Base-by-base conservation (phyloP, 2,797 vertebrate species). In the Menidia menidia region DNA sequence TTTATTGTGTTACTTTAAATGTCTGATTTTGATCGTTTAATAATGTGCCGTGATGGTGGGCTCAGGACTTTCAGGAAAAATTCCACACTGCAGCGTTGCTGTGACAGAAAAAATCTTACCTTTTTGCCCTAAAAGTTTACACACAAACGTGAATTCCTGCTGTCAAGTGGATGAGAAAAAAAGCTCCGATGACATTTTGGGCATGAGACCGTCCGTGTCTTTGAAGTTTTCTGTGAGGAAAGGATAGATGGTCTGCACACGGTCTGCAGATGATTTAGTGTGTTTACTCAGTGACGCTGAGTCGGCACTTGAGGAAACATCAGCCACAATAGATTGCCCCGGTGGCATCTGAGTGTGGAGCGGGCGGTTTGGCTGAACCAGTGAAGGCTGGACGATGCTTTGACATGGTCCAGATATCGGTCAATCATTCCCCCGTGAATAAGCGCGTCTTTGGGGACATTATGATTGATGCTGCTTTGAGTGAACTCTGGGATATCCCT, bases 401-500 rank as follows among this genome's bases (percentile, higher is more conserved):
- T 89, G 91, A 93, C 87, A 83, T 39, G 71, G 86, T 86, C 91
- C 90, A 92, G 85, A 85, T 81, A 89, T 71, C 18, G 39, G 66
- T 63, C 75, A 75, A 86, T 87, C 86, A 82, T 71, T 45, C 80
- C 85, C 71, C 84, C 87, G 85, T 75, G 88, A 88, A 90, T 89
- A 87, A 86, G 83, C 88, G 78, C 72, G 82, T 90, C 83, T 90
- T 80, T 41, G 48, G 86, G 87, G 88, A 85, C 80, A 57, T 64
- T 75, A 86, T 88, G 89, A 93, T 89, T 91, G 89, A 92, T 92
- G 86, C 87, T 62, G 81, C 89, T 90, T 88, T 83, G 72, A 78
- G 74, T 93, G 90, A 93, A 93, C 90, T 92, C 83, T 91, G 90
- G 90, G 90, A 93, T 90, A 92, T 93, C 91, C 91, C 78, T 83